phyloP scores from a whole-genome alignment of 2,797 vertebrate genomes.

The Pseudomugil gertrudae region DNA sequence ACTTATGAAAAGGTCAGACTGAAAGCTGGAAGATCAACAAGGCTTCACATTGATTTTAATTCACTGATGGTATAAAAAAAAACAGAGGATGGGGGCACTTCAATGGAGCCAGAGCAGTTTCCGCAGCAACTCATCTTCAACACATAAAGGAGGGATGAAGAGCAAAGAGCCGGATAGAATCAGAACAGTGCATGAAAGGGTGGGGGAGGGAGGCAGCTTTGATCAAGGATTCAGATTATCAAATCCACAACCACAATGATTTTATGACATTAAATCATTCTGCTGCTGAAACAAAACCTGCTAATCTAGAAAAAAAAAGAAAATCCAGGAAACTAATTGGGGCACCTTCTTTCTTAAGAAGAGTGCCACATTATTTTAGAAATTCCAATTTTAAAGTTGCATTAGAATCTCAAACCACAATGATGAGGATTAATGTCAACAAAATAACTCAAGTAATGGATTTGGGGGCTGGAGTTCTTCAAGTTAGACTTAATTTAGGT shows the following conservation, averaged over 20 bases:
- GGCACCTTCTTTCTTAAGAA: constrained; percentile 32
- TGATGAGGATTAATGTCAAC: constrained; percentile 56
- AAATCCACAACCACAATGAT: no score
- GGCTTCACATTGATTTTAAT: constrained; percentile 56
- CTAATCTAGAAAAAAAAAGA: constrained; percentile 13
- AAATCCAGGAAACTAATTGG: constrained; percentile 33
- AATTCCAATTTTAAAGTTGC: constrained; percentile 56
- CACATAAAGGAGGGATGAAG: not conserved
- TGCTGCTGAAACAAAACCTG: constrained; percentile 2
- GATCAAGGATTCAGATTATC: no score
- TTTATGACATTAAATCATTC: constrained; percentile 18
- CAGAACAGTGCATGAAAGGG: not conserved
- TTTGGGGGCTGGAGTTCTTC: constrained; percentile 65
- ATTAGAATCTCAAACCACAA: constrained; percentile 61
- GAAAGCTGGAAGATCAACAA: constrained; percentile 48
- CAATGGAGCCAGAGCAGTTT: constrained; percentile 9
- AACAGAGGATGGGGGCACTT: constrained; percentile 34
- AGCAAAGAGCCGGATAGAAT: not conserved
- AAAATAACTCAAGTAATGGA: constrained; percentile 57
- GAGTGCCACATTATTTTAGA: constrained; percentile 9
- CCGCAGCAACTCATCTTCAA: not conserved
- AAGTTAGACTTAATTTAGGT: constrained; percentile 55
- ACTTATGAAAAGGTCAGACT: constrained; percentile 30
- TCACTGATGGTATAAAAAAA: no score
- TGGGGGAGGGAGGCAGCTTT: no score